Base-by-base conservation (phyloP, 37 sponge, comb jelly and placozoan genomes). In the Amphimedon queenslandica region DNA sequence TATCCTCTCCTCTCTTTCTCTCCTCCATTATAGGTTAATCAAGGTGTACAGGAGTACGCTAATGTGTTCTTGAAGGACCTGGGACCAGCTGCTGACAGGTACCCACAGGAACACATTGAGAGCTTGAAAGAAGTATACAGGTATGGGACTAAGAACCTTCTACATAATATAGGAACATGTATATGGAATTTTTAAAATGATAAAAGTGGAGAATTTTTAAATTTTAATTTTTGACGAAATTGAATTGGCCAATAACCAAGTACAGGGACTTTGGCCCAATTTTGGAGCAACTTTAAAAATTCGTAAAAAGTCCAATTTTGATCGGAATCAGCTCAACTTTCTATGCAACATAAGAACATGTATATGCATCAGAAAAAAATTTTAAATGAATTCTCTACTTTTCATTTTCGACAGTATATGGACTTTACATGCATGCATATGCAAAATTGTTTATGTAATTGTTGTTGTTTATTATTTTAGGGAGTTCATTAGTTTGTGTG, bases 11-110 rank as follows among this genome's bases (percentile, higher is more conserved):
- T n/a, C n/a, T n/a, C n/a, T n/a, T n/a, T n/a, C n/a, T n/a, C n/a
- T n/a, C n/a, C n/a, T n/a, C n/a, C n/a, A n/a, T n/a, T 2, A 2
- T 56, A 93, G 88, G 97, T 96, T 10, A 89, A 96, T 57, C 84
- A 82, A 29, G 97, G 97, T 28, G 87, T 80, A 0, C 79, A 84
- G 82, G 97, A 86, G 56, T 96, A 93, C 64, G 81, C 84, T 4
- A 75, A 78, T 57, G 74, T 79, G 30, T 96, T 96, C 68, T 74
- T 96, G 18, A 80, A 42, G 21, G 78, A 76, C 5, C 37, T 58
- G 20, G 60, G 71, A 16, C 40, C 65, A n/a, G 1, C 39, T n/a
- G 2, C 34, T 0, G 69, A 75, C 23, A 60, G 21, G 21, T n/a
- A 60, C 21, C 80, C 86, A 0, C 69, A 38, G 13, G 34, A 77